These are phyloP conservation scores for Ctenopoma kingsleyae DNA, from an alignment of 2,797 vertebrate species.

Conservation along the genomic window DNA sequence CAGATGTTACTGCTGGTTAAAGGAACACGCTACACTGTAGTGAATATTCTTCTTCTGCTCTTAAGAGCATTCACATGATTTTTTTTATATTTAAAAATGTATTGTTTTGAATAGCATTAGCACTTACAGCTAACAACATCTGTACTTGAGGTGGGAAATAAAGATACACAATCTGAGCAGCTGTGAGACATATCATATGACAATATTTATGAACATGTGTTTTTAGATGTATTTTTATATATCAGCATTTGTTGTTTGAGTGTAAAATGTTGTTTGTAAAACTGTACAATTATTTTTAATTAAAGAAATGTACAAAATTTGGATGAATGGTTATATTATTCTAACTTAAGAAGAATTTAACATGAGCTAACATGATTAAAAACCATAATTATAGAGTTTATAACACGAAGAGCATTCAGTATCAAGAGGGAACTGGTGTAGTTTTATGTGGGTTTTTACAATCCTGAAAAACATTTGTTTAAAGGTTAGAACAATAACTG, in stretches of 20 bases:
- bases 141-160: slow-evolving; percentile 32
- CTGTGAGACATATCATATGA: slow-evolving; percentile 59
- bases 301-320: slow-evolving; percentile 34
- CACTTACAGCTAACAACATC: slow-evolving; percentile 5
- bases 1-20: slow-evolving; percentile 35
- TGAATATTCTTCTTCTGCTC: slow-evolving; percentile 40
- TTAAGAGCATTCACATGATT: slow-evolving; percentile 13
- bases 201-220: slow-evolving; percentile 32
- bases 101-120: slow-evolving; percentile 1
- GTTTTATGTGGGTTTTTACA: too few species aligned
- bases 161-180: slow-evolving; percentile 26
- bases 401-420: not conserved
- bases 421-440: too few species aligned
- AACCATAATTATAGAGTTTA: too few species aligned
- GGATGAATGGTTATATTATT: not conserved
- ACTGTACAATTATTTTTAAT: slow-evolving; percentile 48
- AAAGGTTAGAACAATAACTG: too few species aligned
- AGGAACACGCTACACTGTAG: slow-evolving; percentile 27
- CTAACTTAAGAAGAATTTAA: not conserved
- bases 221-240: slow-evolving; percentile 72
- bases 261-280: slow-evolving; percentile 63
- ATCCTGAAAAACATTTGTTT: too few species aligned
- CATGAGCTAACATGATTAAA: too few species aligned
- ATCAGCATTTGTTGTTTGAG: slow-evolving; percentile 45
- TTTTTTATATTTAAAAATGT: slow-evolving; percentile 54